Evolutionary conservation across 2,797 vertebrate genomes (phyloP), one percentile per base, ranked within the genome.

Genomic region (Cryptoblepharus egeriae): DNA sequence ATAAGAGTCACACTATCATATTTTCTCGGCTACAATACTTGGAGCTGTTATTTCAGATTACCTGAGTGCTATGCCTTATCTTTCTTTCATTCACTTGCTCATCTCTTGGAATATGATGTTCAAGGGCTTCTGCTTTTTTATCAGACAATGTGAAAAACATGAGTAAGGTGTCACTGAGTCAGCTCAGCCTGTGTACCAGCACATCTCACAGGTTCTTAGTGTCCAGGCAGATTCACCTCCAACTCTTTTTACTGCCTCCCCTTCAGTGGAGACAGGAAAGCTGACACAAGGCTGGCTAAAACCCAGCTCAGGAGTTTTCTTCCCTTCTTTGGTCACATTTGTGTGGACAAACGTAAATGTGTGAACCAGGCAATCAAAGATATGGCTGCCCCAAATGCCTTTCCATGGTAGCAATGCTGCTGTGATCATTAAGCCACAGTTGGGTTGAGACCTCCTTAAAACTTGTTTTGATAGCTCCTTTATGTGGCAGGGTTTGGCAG

Each of bases 101-200:
- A 32, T 32, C 24, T 70, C 42, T 37, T 39, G 13, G 37, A 45
- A 67, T 77, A 67, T 64, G 37, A 13, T 37, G 18, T 81, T 77
- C 37, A 76, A 45, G 30, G 13, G 13, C 20, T 81, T 52, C 32
- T 57, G 24, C 22, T 73, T 60, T 67, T 60, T 65, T 20, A 63
- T 67, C 68, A 72, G 60, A 49, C 60, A 81, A 73, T 68, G 57
- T 55, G 37, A 75, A 49, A 77, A 57, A 35, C 45, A 35, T 39
- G 71, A 49, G 55, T 52, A 65, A 71, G 42, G 18, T 71, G 45
- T 49, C 63, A 69, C 42, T 42, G 49, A 83, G 39, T 64, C 65
- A 37, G 57, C 58, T 45, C 24, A 77, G 69, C 8, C 28, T 65
- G 58, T 35, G 55, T 37, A 8, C 35, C 45, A 16, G 37, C 35